Evolutionary conservation across 2,888 invertebrate genomes (phyloP).

Genomic region (Drosophila austrosaltans): DNA sequence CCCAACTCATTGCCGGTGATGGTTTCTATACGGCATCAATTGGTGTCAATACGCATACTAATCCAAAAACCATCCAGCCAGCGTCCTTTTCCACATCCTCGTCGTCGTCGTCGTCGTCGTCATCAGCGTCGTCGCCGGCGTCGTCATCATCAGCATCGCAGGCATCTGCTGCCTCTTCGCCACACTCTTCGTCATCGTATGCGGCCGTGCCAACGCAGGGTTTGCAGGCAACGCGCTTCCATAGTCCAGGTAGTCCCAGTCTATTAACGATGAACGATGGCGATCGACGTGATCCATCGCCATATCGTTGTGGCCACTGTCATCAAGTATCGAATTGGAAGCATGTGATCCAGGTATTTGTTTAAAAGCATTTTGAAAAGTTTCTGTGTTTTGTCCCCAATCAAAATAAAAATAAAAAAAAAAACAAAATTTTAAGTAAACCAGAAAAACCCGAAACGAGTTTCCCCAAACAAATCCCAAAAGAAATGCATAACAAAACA

Average conservation of each 20-base stretch:
- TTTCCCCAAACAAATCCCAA: constrained; percentile 4
- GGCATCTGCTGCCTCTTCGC: constrained; percentile 33
- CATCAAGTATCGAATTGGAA: constrained; percentile 93
- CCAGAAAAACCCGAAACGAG: constrained; percentile 40
- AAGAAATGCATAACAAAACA: neutral
- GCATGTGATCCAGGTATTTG: constrained; percentile 91
- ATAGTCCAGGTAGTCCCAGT: constrained; percentile 65
- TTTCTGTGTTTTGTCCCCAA: constrained; percentile 64
- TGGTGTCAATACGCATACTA: constrained; percentile 61
- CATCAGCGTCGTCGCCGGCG: constrained; percentile 34
- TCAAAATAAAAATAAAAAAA: constrained; percentile 46
- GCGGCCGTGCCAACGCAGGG: constrained; percentile 25
- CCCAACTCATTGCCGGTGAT: constrained; percentile 65
- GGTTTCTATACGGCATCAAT: constrained; percentile 63
- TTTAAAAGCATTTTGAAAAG: constrained; percentile 64
- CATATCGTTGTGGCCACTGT: constrained; percentile 91
- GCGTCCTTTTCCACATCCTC: constrained; percentile 51
- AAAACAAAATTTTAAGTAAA: neutral
- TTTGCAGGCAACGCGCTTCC: constrained; percentile 57
- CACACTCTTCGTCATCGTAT: constrained; percentile 40
- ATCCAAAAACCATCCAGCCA: constrained; percentile 61
- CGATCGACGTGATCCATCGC: constrained; percentile 85
- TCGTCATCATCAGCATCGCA: constrained; percentile 23
- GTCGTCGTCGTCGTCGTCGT: constrained; percentile 38
- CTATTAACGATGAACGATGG: constrained; percentile 79